phyloP scores from a whole-genome alignment of 2,888 invertebrate species.

The Galerucella calmariensis region DNA sequence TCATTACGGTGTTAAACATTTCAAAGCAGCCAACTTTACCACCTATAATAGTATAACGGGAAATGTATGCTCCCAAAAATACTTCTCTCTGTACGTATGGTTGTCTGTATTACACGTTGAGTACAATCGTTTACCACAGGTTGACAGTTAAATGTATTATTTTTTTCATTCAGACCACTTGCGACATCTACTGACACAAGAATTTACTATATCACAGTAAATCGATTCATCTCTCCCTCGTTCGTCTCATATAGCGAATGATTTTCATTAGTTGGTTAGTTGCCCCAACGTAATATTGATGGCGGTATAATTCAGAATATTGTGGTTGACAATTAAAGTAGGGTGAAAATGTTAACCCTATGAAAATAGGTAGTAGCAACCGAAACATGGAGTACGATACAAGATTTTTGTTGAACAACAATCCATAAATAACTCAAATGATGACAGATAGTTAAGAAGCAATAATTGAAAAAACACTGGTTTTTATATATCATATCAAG shows the following conservation, averaged over 20 bases:
- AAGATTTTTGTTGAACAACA: conserved; percentile 15
- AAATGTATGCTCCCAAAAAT: too few relatives aligned
- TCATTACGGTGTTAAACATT: too few relatives aligned
- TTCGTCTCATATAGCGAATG: neutral
- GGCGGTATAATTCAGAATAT: conserved; percentile 12
- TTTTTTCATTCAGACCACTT: too few relatives aligned
- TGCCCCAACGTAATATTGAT: neutral
- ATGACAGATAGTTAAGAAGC: conserved; percentile 22
- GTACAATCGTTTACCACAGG: too few relatives aligned
- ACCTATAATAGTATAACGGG: too few relatives aligned
- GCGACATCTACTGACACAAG: neutral
- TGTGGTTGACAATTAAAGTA: conserved; percentile 13
- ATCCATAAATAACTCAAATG: conserved; percentile 19
- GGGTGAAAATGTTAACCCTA: conserved; percentile 11
- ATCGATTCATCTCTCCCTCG: neutral
- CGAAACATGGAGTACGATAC: conserved; percentile 26
- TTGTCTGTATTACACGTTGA: too few relatives aligned
- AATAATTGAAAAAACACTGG: conserved; percentile 20
- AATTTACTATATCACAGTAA: neutral
- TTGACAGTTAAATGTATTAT: too few relatives aligned
- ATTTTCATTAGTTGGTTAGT: neutral
- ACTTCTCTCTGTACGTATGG: too few relatives aligned
- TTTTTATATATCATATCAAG: conserved; percentile 23
- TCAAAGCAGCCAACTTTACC: too few relatives aligned
- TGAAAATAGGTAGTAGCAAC: conserved; percentile 26